Base-by-base conservation (phyloP, 2,888 invertebrate species). In the Pyrrhia umbra region DNA sequence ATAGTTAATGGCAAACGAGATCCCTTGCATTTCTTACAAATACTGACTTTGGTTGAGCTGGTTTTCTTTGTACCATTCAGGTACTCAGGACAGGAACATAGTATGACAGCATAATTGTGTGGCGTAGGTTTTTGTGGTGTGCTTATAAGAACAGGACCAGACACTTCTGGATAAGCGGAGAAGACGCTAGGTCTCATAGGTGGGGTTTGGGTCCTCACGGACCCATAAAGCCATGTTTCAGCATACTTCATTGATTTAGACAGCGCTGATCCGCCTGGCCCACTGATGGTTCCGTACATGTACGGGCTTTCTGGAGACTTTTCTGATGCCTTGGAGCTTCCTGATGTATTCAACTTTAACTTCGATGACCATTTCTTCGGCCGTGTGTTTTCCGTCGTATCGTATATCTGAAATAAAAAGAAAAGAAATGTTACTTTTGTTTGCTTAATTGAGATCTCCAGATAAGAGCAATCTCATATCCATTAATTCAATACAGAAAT, bases 211-310 rank as follows among this genome's bases (percentile, higher is more conserved):
- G 94, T 95, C 81, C 97, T 95, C 1, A 97, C 96, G 37, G 97
- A 97, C 80, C 97, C 97, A 86, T 98, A 98, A 15, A 98, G 95
- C 98, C 98, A 98, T 58, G 97, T 97, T 85, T 98, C 97, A 37
- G 97, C 97, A 92, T 97, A 97, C 88, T 97, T 96, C 97, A 98
- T 97, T 85, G 97, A 97, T 88, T 97, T 97, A 63, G 97, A 97
- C 55, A 97, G 89, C n/a, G 97, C 96, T 82, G 96, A 96, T 68
- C 96, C 96, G 57, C 96, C 96, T 76, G 96, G 96, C 77, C 96
- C 96, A 69, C 92, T 91, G 74, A 95, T 91, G 23, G 95, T 95
- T 45, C 95, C 95, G 82, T 94, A 95, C 91, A 94, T 89, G 66
- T 92, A 93, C 64, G 94, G 92, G 70, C 92, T 93, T 68, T 94